Conservation (phyloP, 2,888 invertebrate genomes). For the Synanthedon vespiformis region DNA sequence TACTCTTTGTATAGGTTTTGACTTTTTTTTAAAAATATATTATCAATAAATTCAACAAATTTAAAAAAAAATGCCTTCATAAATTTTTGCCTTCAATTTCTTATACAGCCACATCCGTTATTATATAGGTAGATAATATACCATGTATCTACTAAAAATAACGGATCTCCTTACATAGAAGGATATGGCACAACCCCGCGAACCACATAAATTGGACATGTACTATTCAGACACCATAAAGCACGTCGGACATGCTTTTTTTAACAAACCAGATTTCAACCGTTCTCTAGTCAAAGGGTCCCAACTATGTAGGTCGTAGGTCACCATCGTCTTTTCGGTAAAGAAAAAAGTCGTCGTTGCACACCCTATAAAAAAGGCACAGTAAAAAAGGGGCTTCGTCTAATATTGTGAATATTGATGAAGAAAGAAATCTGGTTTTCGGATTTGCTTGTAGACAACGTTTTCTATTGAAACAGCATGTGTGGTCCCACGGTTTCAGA, state of each 20-base stretch:
- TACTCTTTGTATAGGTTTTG: too few relatives aligned
- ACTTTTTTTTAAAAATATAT: too few relatives aligned
- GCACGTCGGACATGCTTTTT: slow-evolving; percentile 52
- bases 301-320: slow-evolving; percentile 44
- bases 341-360: slow-evolving; percentile 62
- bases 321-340: slow-evolving; percentile 57
- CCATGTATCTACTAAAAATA: background rate
- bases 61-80: too few relatives aligned
- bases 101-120: too few relatives aligned
- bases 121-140: too few relatives aligned
- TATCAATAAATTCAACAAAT: too few relatives aligned
- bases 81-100: too few relatives aligned
- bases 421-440: slow-evolving; percentile 66
- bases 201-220: slow-evolving; percentile 33
- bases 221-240: slow-evolving; percentile 32
- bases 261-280: slow-evolving; percentile 58
- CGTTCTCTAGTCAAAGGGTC: slow-evolving; percentile 45
- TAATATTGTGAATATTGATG: slow-evolving; percentile 71
- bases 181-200: slow-evolving; percentile 23
- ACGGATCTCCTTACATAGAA: slow-evolving; percentile 5
- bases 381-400: slow-evolving; percentile 61
- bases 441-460: slow-evolving; percentile 36
- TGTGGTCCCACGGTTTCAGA: slow-evolving; percentile 59
- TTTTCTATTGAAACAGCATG: slow-evolving; percentile 39
- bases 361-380: slow-evolving; percentile 41